Base-by-base conservation (phyloP, 2,113 vertebrate species). In the Canis aureus region DNA sequence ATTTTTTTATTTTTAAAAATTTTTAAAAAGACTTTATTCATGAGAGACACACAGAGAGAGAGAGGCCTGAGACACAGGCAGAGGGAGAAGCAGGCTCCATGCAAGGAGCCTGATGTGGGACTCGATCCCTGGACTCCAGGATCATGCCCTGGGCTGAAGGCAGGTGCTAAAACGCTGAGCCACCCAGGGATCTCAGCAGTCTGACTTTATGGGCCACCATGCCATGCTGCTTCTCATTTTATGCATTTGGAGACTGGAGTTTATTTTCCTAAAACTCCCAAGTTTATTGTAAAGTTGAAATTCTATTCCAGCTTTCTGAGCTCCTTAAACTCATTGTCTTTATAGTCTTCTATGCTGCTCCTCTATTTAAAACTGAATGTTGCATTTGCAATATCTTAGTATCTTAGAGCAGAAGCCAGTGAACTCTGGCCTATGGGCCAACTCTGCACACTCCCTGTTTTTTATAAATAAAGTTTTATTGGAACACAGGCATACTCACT, bases 401-500 rank as follows among this genome's bases (percentile, higher is more conserved):
- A 81, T 83, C 62, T 97, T 76, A 87, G 19, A 91, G 89, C 49
- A 85, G 57, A 95, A 25, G 27, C 81, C 11, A 76, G 64, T 80
- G 49, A 59, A 83, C 11, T 83, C 22, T 57, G 59, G 15, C 27
- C 59, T 38, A 25, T 55, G 23, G 87, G n/a, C 32, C 32, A 64
- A 82, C 89, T 95, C 13, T 71, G 43, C 79, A 57, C 4, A 9
- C 17, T 27, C 55, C 53, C n/a, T 88, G 35, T 51, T 94, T 94
- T 81, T 91, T 95, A 67, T 93, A 89, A 87, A 90, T 92, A 62
- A 96, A 92, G 17, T 90, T 94, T 96, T 94, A 85, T 71, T 73
- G 64, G 20, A 80, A 85, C 55, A 90, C 10, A 88, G 8, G 0
- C n/a, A 19, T 3, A 32, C 53, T 74, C 15, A 78, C 38, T 51